Base-by-base conservation (phyloP, 1,140 invertebrate species). In the Eufriesea mexicana region DNA sequence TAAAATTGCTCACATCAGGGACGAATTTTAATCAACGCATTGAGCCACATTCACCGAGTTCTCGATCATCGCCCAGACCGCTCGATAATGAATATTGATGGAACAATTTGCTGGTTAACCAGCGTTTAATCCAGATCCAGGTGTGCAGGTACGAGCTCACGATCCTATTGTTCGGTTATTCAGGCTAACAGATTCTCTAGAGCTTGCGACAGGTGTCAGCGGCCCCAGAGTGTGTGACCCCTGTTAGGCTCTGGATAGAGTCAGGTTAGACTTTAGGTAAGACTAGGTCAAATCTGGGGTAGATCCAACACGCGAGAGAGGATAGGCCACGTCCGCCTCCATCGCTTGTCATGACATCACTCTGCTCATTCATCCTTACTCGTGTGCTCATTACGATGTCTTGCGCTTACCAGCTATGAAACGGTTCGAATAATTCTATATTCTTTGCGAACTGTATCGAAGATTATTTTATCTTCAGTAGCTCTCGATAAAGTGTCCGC, bases 191-290 rank as follows among this genome's bases (percentile, higher is more conserved):
- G 64, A 83, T 77, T 78, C 78, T 79, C 78, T 42, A 59, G 78
- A 79, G 67, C 51, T 47, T 70, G 70, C 82, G 82, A 84, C 82
- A 84, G 82, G 82, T 84, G 82, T 84, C 82, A 57, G 82, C 70
- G 77, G 66, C 61, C 68, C 35, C 54, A 55, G 61, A 57, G 42
- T 78, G 28, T 71, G 82, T n/a, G 74, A 71, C 61, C 79, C 57
- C 28, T 61, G 81, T 71, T 71, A 77, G 81, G 64, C 35, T 61
- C 47, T 12, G 55, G 47, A 54, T 62, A 77, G 66, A 70, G 79
- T 74, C 51, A 68, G 72, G 72, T 57, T 67, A 75, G 79, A 55
- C 54, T 47, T 45, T 7, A 23, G 35, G 28, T 23, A 54, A 78
- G 66, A 70, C 66, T 61, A 18, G 81, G 74, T 78, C 81, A 47